Percentiles rank a stretch among this genome's conserved stretches.
Evolutionary conservation across 2,888 invertebrate genomes (phyloP).

Genomic region (Esperia sulphurella): DNA sequence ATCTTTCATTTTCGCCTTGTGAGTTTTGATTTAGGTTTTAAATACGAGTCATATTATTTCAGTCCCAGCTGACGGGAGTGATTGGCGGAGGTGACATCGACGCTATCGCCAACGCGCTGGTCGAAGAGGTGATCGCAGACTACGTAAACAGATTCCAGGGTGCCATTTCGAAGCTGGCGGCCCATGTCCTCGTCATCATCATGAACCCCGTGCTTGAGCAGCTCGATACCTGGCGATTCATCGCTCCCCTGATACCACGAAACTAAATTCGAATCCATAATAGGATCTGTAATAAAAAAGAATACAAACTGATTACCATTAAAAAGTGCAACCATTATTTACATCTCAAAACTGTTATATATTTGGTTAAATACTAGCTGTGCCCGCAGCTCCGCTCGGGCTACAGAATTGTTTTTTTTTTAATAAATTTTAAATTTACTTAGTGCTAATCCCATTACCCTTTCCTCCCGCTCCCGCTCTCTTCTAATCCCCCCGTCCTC

Average conservation of each 20-base stretch:
- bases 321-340: background rate
- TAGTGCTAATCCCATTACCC: too few species aligned
- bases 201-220: constrained; percentile 50
- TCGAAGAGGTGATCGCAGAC: constrained; percentile 56
- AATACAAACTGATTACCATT: background rate
- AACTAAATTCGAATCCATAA: background rate
- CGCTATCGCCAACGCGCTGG: constrained; percentile 53
- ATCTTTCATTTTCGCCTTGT: too few species aligned
- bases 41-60: too few species aligned
- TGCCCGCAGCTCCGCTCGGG: too few species aligned
- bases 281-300: background rate
- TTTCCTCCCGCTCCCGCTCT: too few species aligned
- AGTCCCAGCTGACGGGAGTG: constrained; percentile 59
- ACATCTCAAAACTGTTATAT: too few species aligned
- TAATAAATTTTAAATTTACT: too few species aligned
- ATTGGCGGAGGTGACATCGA: constrained; percentile 72
- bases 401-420: too few species aligned
- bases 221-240: constrained; percentile 58
- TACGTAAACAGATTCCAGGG: constrained; percentile 61
- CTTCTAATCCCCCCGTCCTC: too few species aligned
- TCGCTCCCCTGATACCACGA: constrained; percentile 24
- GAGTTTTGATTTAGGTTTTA: too few species aligned
- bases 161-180: constrained; percentile 33
- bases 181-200: constrained; percentile 15
- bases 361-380: too few species aligned